Conservation (phyloP, 2,113 vertebrate genomes). For the Psilopogon haemacephalus region DNA sequence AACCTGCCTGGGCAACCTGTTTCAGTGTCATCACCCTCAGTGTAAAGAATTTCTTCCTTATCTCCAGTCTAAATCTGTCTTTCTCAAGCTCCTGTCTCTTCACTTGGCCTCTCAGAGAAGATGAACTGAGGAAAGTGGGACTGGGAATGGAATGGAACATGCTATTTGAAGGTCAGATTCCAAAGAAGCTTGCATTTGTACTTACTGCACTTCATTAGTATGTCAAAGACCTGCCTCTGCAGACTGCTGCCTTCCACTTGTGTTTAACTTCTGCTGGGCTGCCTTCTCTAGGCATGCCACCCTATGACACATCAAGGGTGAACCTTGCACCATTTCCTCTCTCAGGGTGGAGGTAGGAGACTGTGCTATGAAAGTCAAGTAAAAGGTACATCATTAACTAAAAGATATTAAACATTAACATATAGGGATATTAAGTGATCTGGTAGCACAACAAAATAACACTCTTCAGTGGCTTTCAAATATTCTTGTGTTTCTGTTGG, state of each 20-base stretch:
- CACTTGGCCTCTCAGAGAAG: background rate
- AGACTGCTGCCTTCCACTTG: background rate
- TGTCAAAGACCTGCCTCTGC: background rate
- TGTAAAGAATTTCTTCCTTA: no score
- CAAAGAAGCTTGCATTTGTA: fast-evolving
- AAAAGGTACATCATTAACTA: background rate
- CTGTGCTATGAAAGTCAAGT: background rate
- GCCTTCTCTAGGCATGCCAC: background rate
- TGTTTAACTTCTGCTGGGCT: background rate
- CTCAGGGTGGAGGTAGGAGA: background rate
- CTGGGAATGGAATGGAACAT: background rate
- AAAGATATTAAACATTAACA: background rate
- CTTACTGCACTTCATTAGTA: background rate
- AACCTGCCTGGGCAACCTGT: no score
- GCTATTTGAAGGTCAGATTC: fast-evolving
- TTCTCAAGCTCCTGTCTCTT: no score
- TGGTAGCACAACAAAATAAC: background rate
- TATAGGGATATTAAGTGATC: background rate
- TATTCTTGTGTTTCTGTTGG: background rate
- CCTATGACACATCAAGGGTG: background rate
- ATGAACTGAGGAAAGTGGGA: background rate
- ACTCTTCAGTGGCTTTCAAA: background rate
- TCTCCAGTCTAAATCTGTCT: no score
- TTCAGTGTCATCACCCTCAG: no score
- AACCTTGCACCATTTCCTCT: background rate